A percentile compares a stretch with the other conserved stretches of the same genome.
These are phyloP conservation scores for Siphamia tubifer DNA, from an alignment of 2,113 vertebrate species.

Conservation along the genomic window DNA sequence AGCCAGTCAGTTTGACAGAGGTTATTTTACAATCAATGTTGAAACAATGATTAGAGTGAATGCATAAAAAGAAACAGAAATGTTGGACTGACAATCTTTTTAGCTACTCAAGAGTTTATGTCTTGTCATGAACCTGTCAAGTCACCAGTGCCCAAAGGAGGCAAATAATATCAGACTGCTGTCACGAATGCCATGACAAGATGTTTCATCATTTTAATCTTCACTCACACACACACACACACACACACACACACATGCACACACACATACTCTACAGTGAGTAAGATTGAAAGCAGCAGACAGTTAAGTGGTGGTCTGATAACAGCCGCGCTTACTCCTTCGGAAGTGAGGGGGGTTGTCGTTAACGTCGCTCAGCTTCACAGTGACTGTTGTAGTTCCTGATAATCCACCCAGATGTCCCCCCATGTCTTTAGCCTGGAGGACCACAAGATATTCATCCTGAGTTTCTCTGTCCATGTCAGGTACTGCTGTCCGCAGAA, in stretches of 20 bases:
- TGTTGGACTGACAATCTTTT: slow-evolving; percentile 11
- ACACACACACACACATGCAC: slow-evolving; percentile 1
- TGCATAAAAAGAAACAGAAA: slow-evolving; percentile 2
- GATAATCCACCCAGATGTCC: slow-evolving; percentile 89
- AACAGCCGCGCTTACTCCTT: slow-evolving; percentile 70
- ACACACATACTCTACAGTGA: background rate
- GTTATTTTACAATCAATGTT: background rate
- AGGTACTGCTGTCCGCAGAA: slow-evolving; percentile 85
- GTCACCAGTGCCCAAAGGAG: slow-evolving; percentile 24
- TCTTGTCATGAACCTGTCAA: slow-evolving; percentile 38
- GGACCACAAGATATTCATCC: slow-evolving; percentile 86
- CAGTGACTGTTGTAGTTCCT: slow-evolving; percentile 87
- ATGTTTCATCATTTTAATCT: slow-evolving; percentile 56
- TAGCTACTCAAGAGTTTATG: slow-evolving; percentile 8
- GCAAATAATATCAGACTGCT: slow-evolving; percentile 31
- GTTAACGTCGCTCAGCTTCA: slow-evolving; percentile 84
- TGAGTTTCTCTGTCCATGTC: slow-evolving; percentile 90
- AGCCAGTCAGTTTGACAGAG: slow-evolving; percentile 12
- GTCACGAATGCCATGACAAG: slow-evolving; percentile 40
- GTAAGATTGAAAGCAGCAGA: slow-evolving; percentile 4
- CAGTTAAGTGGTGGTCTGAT: slow-evolving; percentile 28
- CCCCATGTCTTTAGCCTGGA: slow-evolving; percentile 93
- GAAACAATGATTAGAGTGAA: slow-evolving; percentile 31
- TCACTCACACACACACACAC: slow-evolving; percentile 7
- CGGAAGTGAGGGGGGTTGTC: slow-evolving; percentile 83